phyloP scores from a whole-genome alignment of 2,113 vertebrate species.

The Scortum barcoo region DNA sequence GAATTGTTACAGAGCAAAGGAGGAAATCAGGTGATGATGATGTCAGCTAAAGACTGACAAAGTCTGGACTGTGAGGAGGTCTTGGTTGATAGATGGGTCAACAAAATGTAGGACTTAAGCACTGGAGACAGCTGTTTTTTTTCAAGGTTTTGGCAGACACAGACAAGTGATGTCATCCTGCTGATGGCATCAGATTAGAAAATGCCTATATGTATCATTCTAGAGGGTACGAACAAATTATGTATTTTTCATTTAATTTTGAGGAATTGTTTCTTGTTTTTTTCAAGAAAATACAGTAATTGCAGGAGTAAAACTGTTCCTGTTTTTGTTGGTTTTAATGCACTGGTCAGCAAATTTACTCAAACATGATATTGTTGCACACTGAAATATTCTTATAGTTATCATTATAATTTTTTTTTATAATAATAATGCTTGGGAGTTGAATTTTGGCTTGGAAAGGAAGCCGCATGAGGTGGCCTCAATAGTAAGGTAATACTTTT shows the following conservation, averaged over 20 bases:
- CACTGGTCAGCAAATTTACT: background rate
- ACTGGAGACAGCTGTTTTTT: background rate
- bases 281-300: background rate
- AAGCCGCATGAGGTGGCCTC: background rate
- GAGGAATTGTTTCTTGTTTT: background rate
- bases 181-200: too few species aligned
- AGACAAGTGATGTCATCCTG: too few species aligned
- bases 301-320: background rate
- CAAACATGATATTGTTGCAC: background rate
- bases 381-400: constrained; percentile 29
- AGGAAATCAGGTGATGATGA: background rate
- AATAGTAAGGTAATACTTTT: background rate
- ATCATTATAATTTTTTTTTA: background rate
- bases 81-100: background rate
- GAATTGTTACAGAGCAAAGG: background rate
- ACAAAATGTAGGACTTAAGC: background rate
- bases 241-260: too few species aligned
- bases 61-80: background rate
- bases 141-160: too few species aligned
- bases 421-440: background rate
- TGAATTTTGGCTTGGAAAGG: background rate
- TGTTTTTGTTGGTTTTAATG: background rate
- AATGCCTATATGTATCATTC: too few species aligned
- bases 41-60: too few species aligned
- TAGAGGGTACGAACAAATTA: too few species aligned